These are phyloP conservation scores for Rhyacichthys aspro DNA, from an alignment of 2,797 vertebrate genomes.

Conservation along the genomic window DNA sequence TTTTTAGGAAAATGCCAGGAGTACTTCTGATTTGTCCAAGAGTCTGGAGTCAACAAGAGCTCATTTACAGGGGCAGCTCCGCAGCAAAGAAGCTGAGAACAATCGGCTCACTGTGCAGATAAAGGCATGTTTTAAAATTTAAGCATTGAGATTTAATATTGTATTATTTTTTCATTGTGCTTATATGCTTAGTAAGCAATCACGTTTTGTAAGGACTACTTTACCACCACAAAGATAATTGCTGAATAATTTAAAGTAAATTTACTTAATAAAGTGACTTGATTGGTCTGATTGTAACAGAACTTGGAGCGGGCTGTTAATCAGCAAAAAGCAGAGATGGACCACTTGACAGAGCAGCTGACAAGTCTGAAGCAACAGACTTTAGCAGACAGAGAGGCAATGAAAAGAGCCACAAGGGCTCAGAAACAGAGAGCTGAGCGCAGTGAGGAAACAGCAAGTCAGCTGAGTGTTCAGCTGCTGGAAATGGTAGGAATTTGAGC, in stretches of 20 bases:
- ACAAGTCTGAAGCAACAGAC: constrained; percentile 77
- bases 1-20: constrained; percentile 83
- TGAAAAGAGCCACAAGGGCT: constrained; percentile 85
- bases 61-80: constrained; percentile 87
- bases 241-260: too few relatives aligned
- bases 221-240: not conserved
- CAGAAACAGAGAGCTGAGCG: constrained; percentile 89
- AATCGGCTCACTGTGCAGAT: constrained; percentile 86
- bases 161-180: not conserved
- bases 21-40: constrained; percentile 82
- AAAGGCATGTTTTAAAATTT: constrained; percentile 74
- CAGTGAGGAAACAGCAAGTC: constrained; percentile 82
- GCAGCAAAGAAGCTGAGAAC: constrained; percentile 89
- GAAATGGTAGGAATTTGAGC: constrained; percentile 80
- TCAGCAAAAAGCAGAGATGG: constrained; percentile 83
- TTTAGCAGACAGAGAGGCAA: constrained; percentile 81
- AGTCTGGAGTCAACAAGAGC: constrained; percentile 85
- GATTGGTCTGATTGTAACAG: constrained; percentile 61
- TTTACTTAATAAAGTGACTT: not conserved
- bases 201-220: not conserved
- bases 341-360: constrained; percentile 79
- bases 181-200: not conserved
- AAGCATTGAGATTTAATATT: not conserved
- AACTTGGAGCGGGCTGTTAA: constrained; percentile 83
- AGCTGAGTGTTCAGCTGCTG: constrained; percentile 81